Evolutionary conservation across 1,140 invertebrate genomes (phyloP).

Genomic region (Metaphire vulgaris): DNA sequence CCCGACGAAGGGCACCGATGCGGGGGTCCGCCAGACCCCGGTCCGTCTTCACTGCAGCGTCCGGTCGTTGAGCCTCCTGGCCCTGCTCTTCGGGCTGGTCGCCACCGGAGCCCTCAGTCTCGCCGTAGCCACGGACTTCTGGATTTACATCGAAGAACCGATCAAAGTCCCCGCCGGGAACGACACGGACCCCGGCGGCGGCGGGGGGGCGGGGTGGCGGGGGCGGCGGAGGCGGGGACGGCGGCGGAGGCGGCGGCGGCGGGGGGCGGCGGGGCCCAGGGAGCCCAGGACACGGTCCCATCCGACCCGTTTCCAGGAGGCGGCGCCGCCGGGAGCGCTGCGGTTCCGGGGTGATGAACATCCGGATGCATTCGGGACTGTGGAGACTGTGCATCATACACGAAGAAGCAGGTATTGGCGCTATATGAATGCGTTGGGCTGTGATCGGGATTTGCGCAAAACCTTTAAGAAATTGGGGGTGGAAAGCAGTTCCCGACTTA

Average conservation of each 20-base stretch:
- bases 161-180: slow-evolving; percentile 18
- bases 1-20: too few relatives aligned
- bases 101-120: slow-evolving; percentile 35
- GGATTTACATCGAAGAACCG: slow-evolving; percentile 38
- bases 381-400: slow-evolving; percentile 23
- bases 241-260: too few relatives aligned
- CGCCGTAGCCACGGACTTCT: slow-evolving; percentile 41
- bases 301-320: too few relatives aligned
- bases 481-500: too few relatives aligned
- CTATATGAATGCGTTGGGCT: too few relatives aligned
- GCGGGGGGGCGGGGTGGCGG: too few relatives aligned
- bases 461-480: too few relatives aligned
- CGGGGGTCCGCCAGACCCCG: not conserved
- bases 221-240: too few relatives aligned
- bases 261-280: too few relatives aligned
- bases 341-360: not conserved
- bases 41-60: slow-evolving; percentile 19
- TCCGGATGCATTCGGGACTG: not conserved
- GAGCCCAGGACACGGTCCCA: too few relatives aligned
- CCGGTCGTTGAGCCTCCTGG: slow-evolving; percentile 27
- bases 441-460: too few relatives aligned
- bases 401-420: slow-evolving; percentile 16
- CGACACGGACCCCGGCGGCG: not conserved
- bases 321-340: too few relatives aligned
- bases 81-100: slow-evolving; percentile 34